phyloP scores from a whole-genome alignment of 2,113 vertebrate species.

The Pseudopipra pipra region DNA sequence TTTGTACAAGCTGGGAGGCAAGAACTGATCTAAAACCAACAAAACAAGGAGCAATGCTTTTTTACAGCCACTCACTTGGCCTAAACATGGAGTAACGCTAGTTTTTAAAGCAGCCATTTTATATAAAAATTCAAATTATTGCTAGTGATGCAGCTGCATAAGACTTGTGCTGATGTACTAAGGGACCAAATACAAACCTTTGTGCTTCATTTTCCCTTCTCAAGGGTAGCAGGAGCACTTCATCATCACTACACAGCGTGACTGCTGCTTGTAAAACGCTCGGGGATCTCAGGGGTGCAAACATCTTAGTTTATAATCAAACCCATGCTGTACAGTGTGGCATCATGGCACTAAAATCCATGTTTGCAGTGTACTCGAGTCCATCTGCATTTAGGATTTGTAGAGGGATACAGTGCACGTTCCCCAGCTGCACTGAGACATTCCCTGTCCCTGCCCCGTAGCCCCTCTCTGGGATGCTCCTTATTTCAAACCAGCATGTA shows the following conservation, averaged over 20 bases:
- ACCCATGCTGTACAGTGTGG: background rate
- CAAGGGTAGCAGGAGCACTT: background rate
- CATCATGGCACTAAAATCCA: background rate
- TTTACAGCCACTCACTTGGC: background rate
- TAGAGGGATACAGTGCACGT: accelerated
- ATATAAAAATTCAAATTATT: background rate
- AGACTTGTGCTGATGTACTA: background rate
- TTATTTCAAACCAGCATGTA: accelerated
- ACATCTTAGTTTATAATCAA: background rate
- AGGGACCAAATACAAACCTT: background rate
- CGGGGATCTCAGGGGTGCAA: background rate
- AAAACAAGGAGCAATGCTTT: background rate
- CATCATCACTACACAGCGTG: background rate
- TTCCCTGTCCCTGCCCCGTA: background rate
- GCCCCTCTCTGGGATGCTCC: background rate
- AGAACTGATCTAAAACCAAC: background rate
- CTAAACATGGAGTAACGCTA: background rate
- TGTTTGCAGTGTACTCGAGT: too few relatives aligned
- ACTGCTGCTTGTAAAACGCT: background rate
- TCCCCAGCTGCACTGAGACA: background rate
- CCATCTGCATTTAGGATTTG: background rate
- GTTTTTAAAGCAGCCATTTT: background rate
- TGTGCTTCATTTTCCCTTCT: background rate
- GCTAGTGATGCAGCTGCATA: background rate
- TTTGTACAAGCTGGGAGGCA: background rate